Conservation (phyloP, 2,113 vertebrate genomes). For the Panurus biarmicus region DNA sequence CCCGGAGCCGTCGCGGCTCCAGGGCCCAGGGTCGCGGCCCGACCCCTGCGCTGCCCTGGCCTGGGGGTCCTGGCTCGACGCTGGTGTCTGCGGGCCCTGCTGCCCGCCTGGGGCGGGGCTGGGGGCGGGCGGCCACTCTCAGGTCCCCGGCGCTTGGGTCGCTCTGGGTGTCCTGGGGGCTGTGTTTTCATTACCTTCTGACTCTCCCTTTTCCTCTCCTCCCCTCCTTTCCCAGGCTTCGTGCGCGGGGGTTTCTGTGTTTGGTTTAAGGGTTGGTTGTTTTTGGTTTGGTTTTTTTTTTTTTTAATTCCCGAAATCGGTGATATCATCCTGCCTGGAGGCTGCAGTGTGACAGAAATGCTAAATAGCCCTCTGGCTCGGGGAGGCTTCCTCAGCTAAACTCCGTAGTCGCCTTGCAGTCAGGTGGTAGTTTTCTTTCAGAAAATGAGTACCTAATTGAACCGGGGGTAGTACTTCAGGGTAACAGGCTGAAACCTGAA, state of each 20-base stretch:
- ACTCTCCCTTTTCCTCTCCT: neutral
- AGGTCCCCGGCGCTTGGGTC: neutral
- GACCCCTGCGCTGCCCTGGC: neutral
- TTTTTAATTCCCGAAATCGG: neutral
- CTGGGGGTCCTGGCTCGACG: too few relatives aligned
- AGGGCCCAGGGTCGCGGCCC: accelerated
- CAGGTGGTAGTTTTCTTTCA: neutral
- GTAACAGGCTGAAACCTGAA: neutral
- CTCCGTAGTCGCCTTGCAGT: neutral
- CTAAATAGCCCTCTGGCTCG: neutral
- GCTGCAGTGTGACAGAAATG: neutral
- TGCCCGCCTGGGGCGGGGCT: neutral
- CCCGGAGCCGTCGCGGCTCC: neutral
- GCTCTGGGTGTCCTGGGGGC: neutral
- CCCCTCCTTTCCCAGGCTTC: neutral
- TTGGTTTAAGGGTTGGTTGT: neutral
- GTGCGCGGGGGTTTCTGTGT: neutral
- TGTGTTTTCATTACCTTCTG: neutral
- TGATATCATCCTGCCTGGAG: neutral
- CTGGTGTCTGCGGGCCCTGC: neutral
- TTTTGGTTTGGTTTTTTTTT: neutral
- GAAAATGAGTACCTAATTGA: neutral
- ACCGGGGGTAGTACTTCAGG: neutral
- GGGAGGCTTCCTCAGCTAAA: neutral
- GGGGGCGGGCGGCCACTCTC: too few relatives aligned